Base-by-base conservation (phyloP, 37 sponge, comb jelly and placozoan genomes). In the Halichondria panicea region DNA sequence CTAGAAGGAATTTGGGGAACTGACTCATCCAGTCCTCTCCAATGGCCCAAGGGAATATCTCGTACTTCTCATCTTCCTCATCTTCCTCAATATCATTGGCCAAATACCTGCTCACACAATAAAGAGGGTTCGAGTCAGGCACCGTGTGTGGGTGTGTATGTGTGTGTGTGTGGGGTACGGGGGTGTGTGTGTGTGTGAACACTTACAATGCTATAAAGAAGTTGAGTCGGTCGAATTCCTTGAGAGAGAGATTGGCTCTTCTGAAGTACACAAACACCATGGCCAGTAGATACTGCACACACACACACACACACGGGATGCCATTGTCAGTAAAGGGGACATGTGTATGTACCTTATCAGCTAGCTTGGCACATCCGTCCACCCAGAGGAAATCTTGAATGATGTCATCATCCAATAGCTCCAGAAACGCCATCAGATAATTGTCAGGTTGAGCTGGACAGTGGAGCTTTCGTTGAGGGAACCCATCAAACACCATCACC, bases 21-120 rank as follows among this genome's bases (percentile, higher is more conserved):
- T 46, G 42, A 9, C 43, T 72, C 69, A 75, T 76, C 94, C 94
- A 93, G 0, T 46, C 46, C 43, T 56, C 54, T 2, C 94, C 94
- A 8, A 93, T 75, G 11, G 87, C 94, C 91, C 94, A 93, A 0
- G 94, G 84, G 44, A 93, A 88, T 35, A 93, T 88, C 65, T 89
- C 94, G 36, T 88, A 86, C 65, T 93, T 93, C 55, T 86, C 84
- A 38, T 93, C 90, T 45, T 93, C 94, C 34, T 93, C 87, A 42
- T 93, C 94, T 67, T 93, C 94, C 60, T 93, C 94, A 84, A 93
- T 93, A 33, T 93, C 94, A 63, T 86, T 86, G 13, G 94, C 94
- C 5, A 93, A 79, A 58, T 89, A 90, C 1, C 91, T 90, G 21
- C 30, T 33, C 25, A 19, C n/a, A n/a, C n/a, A n/a, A n/a, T n/a